Percentiles rank a stretch among this genome's conserved stretches.
phyloP scores from a whole-genome alignment of 2,113 vertebrate genomes.

The Peromyscus californicus region DNA sequence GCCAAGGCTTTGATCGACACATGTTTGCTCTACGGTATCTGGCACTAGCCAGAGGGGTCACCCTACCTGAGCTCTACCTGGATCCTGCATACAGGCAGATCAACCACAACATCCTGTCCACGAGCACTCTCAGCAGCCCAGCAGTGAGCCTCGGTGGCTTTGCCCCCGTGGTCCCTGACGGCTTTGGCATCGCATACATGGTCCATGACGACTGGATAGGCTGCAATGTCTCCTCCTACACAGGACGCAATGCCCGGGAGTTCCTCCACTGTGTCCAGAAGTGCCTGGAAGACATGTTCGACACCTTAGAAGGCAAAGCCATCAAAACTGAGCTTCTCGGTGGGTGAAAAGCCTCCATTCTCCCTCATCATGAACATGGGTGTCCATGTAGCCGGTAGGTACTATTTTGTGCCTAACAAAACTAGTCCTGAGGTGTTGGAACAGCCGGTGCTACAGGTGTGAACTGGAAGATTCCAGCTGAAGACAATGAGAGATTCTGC shows the following conservation, averaged over 20 bases:
- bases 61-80: constrained; percentile 90
- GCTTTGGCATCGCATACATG: constrained; percentile 94
- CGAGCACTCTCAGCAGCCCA: constrained; percentile 94
- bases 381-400: background rate
- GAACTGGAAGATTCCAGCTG: background rate
- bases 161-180: constrained; percentile 95
- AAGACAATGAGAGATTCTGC: background rate
- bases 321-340: constrained; percentile 84
- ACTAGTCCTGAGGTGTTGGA: background rate
- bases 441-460: background rate
- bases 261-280: constrained; percentile 94
- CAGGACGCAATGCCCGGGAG: constrained; percentile 90
- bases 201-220: constrained; percentile 95
- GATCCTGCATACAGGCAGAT: constrained; percentile 93
- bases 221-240: constrained; percentile 94
- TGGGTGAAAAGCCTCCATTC: background rate
- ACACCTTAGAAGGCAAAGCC: constrained; percentile 92
- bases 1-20: constrained; percentile 98
- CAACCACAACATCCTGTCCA: constrained; percentile 97
- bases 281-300: constrained; percentile 95
- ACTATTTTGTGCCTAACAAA: constrained; percentile 34
- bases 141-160: constrained; percentile 94
- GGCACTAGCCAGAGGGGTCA: constrained; percentile 87
- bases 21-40: constrained; percentile 93
- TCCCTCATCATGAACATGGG: background rate